Evolutionary conservation across 2,113 vertebrate genomes (phyloP).

Genomic region (Perca flavescens): DNA sequence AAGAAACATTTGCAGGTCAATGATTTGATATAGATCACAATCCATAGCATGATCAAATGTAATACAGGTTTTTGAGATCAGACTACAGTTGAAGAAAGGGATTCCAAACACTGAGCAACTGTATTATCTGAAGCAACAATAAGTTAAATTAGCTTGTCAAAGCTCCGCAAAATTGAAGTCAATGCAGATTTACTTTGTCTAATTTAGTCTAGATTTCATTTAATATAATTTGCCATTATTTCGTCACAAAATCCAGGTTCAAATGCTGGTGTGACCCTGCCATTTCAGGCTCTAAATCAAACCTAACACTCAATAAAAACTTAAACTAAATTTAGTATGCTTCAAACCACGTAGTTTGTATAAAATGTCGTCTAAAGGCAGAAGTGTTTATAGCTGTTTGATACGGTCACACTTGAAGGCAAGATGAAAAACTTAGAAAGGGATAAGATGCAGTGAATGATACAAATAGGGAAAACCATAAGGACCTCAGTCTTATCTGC

Average conservation of each 20-base stretch:
- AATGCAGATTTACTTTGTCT: not conserved
- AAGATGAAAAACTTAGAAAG: not conserved
- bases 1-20: too few relatives aligned
- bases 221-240: not conserved
- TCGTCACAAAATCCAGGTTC: not conserved
- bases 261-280: conserved; percentile 11
- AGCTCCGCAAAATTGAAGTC: not conserved
- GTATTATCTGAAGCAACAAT: too few relatives aligned
- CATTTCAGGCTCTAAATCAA: conserved; percentile 2
- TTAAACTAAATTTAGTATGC: not conserved
- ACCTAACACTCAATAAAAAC: not conserved
- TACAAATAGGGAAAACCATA: not conserved
- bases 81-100: too few relatives aligned
- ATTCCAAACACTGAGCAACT: too few relatives aligned
- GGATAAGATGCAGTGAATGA: not conserved
- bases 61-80: too few relatives aligned
- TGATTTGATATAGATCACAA: too few relatives aligned
- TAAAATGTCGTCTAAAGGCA: too few relatives aligned
- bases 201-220: not conserved
- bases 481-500: too few relatives aligned
- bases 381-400: too few relatives aligned
- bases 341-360: not conserved
- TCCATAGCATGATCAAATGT: too few relatives aligned
- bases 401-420: too few relatives aligned
- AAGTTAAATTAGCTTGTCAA: not conserved